Conservation (phyloP, 2,888 invertebrate genomes). For the Ennomos quercinarius region DNA sequence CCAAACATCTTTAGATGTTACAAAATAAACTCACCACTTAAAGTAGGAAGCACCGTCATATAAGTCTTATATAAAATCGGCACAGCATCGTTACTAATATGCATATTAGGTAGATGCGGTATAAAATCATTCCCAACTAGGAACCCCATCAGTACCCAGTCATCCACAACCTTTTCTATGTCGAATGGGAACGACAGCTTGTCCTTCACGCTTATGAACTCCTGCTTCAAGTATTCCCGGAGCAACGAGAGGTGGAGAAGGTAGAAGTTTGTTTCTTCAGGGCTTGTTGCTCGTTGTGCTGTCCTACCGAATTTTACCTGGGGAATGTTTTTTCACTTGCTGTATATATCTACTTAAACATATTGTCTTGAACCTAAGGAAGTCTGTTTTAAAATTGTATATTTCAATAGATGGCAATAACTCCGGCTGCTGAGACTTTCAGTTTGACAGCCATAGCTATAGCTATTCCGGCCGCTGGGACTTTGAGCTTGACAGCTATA, state of each 20-base stretch:
- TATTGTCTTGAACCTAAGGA: too few species aligned
- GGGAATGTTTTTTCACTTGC: constrained; percentile 34
- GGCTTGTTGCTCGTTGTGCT: constrained; percentile 88
- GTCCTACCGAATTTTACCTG: constrained; percentile 91
- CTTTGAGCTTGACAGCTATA: too few species aligned
- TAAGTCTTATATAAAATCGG: constrained; percentile 95
- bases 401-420: too few species aligned
- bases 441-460: too few species aligned
- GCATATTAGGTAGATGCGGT: constrained; percentile 97
- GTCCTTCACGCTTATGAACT: constrained; percentile 91
- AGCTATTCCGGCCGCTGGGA: too few species aligned
- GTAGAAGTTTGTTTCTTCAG: constrained; percentile 97
- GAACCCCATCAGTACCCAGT: constrained; percentile 99
- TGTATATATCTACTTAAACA: neutral
- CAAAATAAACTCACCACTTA: constrained; percentile 88
- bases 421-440: too few species aligned
- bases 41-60: constrained; percentile 92
- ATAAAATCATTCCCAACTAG: constrained; percentile 99
- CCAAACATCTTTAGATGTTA: neutral
- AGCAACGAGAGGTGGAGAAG: constrained; percentile 96
- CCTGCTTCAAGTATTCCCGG: constrained; percentile 96
- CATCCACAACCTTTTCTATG: constrained; percentile 97
- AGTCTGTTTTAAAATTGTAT: too few species aligned
- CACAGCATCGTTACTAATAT: constrained; percentile 96
- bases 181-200: constrained; percentile 91